These are phyloP conservation scores for Aphis craccivora DNA, from an alignment of 1,140 invertebrate genomes.

Conservation along the genomic window DNA sequence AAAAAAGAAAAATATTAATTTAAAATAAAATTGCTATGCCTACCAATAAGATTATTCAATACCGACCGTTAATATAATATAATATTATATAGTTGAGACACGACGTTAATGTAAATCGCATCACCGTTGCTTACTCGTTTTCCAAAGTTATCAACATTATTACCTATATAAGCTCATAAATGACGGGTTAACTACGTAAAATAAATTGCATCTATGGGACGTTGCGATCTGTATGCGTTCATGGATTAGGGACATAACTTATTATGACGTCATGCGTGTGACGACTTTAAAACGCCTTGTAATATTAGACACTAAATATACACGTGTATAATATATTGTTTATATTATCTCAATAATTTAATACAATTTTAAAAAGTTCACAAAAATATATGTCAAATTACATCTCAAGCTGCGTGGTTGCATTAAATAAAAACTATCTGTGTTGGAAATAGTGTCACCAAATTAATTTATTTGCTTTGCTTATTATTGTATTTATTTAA, in stretches of 20 bases:
- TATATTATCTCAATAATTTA: neutral
- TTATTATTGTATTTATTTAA: neutral
- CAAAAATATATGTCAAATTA: neutral
- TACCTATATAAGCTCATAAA: neutral
- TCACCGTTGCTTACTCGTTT: neutral
- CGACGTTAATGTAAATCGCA: neutral
- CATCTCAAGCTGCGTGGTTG: neutral
- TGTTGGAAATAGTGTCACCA: neutral
- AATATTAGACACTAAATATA: neutral
- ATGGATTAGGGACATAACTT: neutral
- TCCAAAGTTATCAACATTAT: neutral
- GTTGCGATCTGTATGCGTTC: neutral
- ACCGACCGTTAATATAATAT: neutral
- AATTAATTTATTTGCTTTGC: neutral
- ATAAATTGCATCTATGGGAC: neutral
- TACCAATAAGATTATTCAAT: neutral
- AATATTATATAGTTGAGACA: neutral
- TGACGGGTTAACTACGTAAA: neutral
- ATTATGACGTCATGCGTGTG: neutral
- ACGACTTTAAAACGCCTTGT: neutral
- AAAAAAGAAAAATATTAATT: neutral
- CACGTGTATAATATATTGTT: neutral
- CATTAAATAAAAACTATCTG: neutral
- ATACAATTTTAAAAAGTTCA: neutral
- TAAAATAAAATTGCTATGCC: neutral